A percentile compares a stretch with the other conserved stretches of the same genome.
These are phyloP conservation scores for Poecilia velifera DNA, from an alignment of 2,797 vertebrate species.

Conservation along the genomic window DNA sequence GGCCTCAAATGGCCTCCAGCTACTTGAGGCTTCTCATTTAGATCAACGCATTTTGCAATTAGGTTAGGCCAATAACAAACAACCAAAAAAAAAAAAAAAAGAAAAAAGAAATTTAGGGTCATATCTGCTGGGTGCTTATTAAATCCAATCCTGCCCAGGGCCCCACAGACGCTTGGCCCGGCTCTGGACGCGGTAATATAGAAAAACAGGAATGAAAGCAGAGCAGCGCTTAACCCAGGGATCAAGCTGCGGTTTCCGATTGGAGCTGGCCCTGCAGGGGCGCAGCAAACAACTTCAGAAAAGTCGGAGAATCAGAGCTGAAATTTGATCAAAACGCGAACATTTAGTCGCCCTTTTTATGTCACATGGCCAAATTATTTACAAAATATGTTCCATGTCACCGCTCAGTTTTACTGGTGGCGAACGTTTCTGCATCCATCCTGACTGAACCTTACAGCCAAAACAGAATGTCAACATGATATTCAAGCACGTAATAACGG, in stretches of 20 bases:
- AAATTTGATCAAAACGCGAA: not conserved
- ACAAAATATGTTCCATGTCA: not conserved
- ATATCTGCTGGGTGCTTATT: not conserved
- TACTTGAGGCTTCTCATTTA: not conserved
- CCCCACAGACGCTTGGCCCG: not conserved
- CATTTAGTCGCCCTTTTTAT: not conserved
- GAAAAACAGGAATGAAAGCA: slow-evolving; percentile 34
- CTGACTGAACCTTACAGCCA: not conserved
- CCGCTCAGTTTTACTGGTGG: not conserved
- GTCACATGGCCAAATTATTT: not conserved
- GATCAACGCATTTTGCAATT: not conserved
- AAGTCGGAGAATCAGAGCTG: slow-evolving; percentile 10
- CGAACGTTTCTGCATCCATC: slow-evolving; percentile 5
- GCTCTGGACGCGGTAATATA: not conserved
- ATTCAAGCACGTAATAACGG: not conserved
- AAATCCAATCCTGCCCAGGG: not conserved
- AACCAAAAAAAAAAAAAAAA: not conserved
- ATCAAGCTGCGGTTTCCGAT: slow-evolving; percentile 51
- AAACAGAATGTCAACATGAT: not conserved
- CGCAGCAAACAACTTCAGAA: slow-evolving; percentile 47
- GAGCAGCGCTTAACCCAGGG: slow-evolving; percentile 21
- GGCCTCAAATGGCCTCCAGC: not conserved
- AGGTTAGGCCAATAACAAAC: not conserved
- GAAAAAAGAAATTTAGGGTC: not conserved
- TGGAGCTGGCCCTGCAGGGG: slow-evolving; percentile 33